Percentiles rank a stretch among this genome's conserved stretches.
phyloP scores from a whole-genome alignment of 2,797 vertebrate genomes.

The Enoplosus armatus region DNA sequence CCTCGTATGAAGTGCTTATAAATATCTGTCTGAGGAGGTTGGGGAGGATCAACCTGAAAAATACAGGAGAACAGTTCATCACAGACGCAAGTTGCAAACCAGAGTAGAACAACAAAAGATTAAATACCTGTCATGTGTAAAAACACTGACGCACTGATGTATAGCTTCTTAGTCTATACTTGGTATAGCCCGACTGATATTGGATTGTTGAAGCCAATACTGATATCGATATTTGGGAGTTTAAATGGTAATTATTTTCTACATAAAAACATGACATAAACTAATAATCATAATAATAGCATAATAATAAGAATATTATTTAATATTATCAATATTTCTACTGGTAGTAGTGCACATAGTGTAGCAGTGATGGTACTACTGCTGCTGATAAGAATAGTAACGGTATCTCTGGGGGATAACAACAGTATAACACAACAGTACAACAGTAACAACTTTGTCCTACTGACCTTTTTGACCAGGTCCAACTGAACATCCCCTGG shows the following conservation, averaged over 20 bases:
- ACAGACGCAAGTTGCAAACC: background rate
- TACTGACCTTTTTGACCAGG: slow-evolving; percentile 94
- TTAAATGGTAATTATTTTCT: background rate
- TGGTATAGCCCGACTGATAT: too few relatives aligned
- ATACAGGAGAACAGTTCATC: slow-evolving; percentile 2
- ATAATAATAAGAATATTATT: too few relatives aligned
- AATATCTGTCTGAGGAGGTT: slow-evolving; percentile 90
- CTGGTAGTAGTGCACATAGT: background rate
- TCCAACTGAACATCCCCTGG: slow-evolving; percentile 94
- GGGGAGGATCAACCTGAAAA: slow-evolving; percentile 79
- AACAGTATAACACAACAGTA: too few relatives aligned
- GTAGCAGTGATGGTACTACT: background rate
- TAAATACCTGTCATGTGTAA: background rate
- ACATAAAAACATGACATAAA: background rate
- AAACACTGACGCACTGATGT: background rate
- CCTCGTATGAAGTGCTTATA: slow-evolving; percentile 96
- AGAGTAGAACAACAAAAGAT: background rate
- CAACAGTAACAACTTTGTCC: too few relatives aligned
- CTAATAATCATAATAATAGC: too few relatives aligned
- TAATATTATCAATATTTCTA: background rate
- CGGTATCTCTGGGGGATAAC: background rate
- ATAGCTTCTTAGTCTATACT: background rate
- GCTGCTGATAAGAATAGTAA: background rate
- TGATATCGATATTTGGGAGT: background rate
- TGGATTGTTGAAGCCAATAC: background rate